Base-by-base conservation (phyloP, 2,797 vertebrate species). In the Delichon dasypus region DNA sequence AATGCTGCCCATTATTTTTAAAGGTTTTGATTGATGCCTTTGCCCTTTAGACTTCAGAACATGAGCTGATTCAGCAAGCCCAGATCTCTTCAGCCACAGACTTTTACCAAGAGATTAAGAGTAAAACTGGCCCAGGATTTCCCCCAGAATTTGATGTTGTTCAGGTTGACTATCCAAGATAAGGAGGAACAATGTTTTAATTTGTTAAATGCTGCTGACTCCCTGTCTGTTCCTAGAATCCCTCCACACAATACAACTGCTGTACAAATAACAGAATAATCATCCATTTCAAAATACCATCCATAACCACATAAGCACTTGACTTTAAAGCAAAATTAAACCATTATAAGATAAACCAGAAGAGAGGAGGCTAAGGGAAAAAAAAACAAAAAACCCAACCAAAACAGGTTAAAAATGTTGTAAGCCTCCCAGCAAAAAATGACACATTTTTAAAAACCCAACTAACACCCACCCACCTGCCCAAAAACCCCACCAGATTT, bases 11-110 rank as follows among this genome's bases (percentile, higher is more conserved):
- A 0, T 55, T 75, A 36, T 27, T 95, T 91, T 60, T 72, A 70
- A 91, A 85, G 48, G 16, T 42, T 96, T 78, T 77, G 68, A 55
- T 58, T 65, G 57, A 83, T 88, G 47, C 10, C 6, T 78, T 81
- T 89, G 66, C 60, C 60, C 79, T 95, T 92, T 82, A 82, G 85
- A 76, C 82, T 91, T 90, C 40, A 90, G 73, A 79, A 65, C 16
- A 18, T 32, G 66, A 60, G 51, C 71, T 85, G 79, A 77, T 73
- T 87, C 79, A 94, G 85, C 89, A 90, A 64, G 77, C n/a, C 64
- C 77, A 55, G 53, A 47, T 81, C 76, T 93, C 74, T 89, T 92
- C 60, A 91, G 62, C 79, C 54, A 13, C 2, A 12, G 66, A 50
- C 75, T 91, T 89, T 36, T 73, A 47, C 77, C 61, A 65, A 61